phyloP scores from a whole-genome alignment of 92 coral and sea anemone species.

The Heliopora coerulea region DNA sequence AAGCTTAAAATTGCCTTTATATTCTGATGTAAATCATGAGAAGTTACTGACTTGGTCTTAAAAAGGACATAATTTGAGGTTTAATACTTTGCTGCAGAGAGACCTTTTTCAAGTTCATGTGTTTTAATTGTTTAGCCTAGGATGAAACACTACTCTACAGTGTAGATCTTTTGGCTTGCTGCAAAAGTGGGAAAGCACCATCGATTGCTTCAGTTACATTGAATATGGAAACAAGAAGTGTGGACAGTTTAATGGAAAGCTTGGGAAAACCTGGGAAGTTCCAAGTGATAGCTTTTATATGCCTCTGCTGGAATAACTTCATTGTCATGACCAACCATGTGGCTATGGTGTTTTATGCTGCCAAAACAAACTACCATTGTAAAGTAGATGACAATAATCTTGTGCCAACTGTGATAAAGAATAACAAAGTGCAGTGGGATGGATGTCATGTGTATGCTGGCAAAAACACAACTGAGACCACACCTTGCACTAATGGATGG shows the following conservation, averaged over 20 bases:
- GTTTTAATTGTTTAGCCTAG: no score
- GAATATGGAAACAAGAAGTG: background rate
- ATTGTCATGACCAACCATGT: background rate
- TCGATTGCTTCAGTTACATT: no score
- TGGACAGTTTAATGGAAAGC: background rate
- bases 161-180: no score
- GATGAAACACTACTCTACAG: no score
- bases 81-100: no score
- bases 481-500: constrained; percentile 23
- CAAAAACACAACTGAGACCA: background rate
- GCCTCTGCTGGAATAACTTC: background rate
- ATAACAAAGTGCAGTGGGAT: constrained; percentile 4
- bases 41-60: no score
- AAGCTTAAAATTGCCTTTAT: no score
- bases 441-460: constrained; percentile 17
- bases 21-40: no score
- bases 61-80: no score
- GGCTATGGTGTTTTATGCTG: background rate
- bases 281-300: background rate
- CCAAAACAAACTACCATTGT: constrained; percentile 17
- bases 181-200: no score
- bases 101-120: no score
- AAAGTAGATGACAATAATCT: background rate
- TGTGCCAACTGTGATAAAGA: background rate
- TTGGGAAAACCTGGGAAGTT: constrained; percentile 9